Percentiles rank a stretch among this genome's conserved stretches.
Conservation (phyloP, 1,140 invertebrate genomes). For the Theocolax elegans region DNA sequence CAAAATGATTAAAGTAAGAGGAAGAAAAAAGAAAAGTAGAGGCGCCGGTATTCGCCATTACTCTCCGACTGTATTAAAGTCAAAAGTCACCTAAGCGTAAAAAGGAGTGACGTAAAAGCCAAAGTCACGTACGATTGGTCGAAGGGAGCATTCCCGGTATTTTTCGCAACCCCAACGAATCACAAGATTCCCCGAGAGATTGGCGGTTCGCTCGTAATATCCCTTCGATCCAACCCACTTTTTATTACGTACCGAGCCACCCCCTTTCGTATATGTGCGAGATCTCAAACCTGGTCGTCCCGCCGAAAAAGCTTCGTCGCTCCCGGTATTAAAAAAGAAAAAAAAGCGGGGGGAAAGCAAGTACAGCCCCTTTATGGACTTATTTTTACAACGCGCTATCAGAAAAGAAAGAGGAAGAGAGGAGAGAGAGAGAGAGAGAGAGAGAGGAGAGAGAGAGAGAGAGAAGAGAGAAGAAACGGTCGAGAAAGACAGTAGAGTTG, state of each 20-base stretch:
- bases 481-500: too few species aligned
- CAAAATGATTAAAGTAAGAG: not conserved
- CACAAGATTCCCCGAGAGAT: not conserved
- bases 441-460: not conserved
- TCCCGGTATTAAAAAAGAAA: not conserved
- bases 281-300: not conserved
- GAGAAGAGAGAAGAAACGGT: constrained; percentile 1
- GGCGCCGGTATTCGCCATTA: constrained; percentile 24
- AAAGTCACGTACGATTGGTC: constrained; percentile 7
- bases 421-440: not conserved
- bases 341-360: not conserved
- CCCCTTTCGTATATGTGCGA: constrained; percentile 18
- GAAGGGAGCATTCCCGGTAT: not conserved
- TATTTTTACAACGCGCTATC: constrained; percentile 13
- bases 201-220: constrained; percentile 12
- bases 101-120: not conserved
- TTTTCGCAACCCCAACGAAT: constrained; percentile 1
- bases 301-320: constrained; percentile 21
- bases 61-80: constrained; percentile 12
- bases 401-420: not conserved
- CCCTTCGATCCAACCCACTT: constrained; percentile 7
- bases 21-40: not conserved
- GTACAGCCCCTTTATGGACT: not conserved
- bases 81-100: constrained; percentile 9
- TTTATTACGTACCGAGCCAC: too few species aligned